phyloP scores from a whole-genome alignment of 2,797 vertebrate species.

The Peromyscus nudipes region DNA sequence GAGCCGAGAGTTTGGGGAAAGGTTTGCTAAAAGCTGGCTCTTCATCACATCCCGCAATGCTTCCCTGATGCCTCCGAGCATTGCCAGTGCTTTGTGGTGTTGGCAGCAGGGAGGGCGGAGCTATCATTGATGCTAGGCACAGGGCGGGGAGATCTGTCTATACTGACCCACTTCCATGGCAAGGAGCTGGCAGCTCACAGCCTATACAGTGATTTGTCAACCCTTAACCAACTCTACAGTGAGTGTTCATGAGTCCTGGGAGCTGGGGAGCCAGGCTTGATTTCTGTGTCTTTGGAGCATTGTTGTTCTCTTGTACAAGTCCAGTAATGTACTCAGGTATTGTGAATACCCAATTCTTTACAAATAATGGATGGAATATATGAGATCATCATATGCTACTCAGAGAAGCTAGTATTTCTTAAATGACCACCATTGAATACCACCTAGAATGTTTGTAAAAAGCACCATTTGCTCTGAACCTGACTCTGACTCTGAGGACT shows the following conservation, averaged over 20 bases:
- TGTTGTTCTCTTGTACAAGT: not conserved
- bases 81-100: not conserved
- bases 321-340: not conserved
- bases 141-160: too few species aligned
- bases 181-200: not conserved
- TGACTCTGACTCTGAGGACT: not conserved
- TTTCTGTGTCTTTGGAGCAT: not conserved
- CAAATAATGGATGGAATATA: not conserved
- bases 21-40: constrained; percentile 61
- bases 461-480: not conserved
- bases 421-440: not conserved
- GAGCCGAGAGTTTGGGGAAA: constrained; percentile 21
- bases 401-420: not conserved
- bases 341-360: not conserved
- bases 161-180: not conserved
- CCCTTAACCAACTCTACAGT: not conserved
- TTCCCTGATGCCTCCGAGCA: not conserved
- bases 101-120: not conserved
- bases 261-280: not conserved
- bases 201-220: not conserved
- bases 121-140: too few species aligned
- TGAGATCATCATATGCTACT: not conserved
- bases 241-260: not conserved
- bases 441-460: not conserved
- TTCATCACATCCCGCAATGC: not conserved